A percentile compares a stretch with the other conserved stretches of the same genome.
phyloP scores from a whole-genome alignment of 2,797 vertebrate species.

The Todus mexicanus region DNA sequence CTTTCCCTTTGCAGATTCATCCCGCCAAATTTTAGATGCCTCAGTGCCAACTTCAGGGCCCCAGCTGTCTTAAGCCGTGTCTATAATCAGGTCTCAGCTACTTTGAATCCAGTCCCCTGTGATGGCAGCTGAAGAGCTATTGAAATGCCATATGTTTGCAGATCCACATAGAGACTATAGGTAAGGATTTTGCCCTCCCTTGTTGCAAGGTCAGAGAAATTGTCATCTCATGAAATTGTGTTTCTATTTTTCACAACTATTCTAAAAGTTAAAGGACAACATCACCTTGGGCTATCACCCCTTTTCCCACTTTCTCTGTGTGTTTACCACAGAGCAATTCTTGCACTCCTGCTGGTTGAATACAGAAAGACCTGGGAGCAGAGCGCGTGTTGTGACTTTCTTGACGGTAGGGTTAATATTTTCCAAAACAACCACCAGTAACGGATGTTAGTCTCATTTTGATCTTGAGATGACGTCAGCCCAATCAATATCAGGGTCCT shows the following conservation, averaged over 20 bases:
- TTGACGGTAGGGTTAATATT: neutral
- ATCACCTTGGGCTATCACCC: neutral
- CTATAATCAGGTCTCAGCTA: neutral
- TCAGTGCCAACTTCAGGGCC: neutral
- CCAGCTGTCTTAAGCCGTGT: neutral
- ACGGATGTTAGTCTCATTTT: neutral
- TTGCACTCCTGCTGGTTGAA: neutral
- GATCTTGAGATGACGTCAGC: neutral
- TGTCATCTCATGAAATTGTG: neutral
- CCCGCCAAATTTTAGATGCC: neutral
- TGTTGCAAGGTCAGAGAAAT: neutral
- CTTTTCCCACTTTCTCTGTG: neutral
- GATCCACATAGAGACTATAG: neutral
- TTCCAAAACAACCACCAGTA: neutral
- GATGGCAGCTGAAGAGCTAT: neutral
- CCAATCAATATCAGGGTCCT: neutral
- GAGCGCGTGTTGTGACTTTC: neutral
- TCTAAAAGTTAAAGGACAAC: neutral
- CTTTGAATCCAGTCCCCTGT: neutral
- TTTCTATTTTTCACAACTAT: neutral
- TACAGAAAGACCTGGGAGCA: neutral
- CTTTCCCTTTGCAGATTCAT: neutral
- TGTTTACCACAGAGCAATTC: neutral
- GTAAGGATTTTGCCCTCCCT: neutral
- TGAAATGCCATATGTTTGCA: neutral